These are phyloP conservation scores for Gastracanthus pulcherrimus DNA, from an alignment of 2,888 invertebrate genomes.

Conservation along the genomic window DNA sequence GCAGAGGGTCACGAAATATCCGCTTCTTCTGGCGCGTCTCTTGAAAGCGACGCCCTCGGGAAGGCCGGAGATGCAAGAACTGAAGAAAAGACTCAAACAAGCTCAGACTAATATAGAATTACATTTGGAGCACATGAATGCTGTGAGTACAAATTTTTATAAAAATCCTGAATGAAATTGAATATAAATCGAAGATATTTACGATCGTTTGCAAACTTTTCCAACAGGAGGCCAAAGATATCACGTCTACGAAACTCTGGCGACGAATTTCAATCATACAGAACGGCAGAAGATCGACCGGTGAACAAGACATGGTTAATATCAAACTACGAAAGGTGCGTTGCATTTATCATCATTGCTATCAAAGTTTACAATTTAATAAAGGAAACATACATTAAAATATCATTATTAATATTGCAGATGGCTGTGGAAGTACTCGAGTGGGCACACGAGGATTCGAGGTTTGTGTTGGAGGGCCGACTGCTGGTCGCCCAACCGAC, in stretches of 20 bases:
- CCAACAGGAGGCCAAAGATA: slow-evolving; percentile 90
- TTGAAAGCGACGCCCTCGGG: slow-evolving; percentile 90
- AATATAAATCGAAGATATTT: not conserved
- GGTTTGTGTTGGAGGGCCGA: slow-evolving; percentile 94
- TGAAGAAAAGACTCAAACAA: slow-evolving; percentile 89
- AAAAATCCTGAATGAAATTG: not conserved
- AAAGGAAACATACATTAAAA: no score
- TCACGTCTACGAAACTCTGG: slow-evolving; percentile 93
- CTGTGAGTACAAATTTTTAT: slow-evolving; percentile 76
- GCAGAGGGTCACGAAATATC: slow-evolving; percentile 98
- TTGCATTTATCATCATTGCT: not conserved
- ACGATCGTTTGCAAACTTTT: slow-evolving; percentile 15
- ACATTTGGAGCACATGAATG: slow-evolving; percentile 95
- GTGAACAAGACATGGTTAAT: slow-evolving; percentile 92
- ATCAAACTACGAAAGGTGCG: slow-evolving; percentile 89
- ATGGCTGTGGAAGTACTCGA: slow-evolving; percentile 95
- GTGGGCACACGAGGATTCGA: slow-evolving; percentile 96
- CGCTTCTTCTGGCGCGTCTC: slow-evolving; percentile 92
- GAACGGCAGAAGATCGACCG: slow-evolving; percentile 84
- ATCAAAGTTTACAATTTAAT: no score
- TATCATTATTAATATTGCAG: slow-evolving; percentile 70
- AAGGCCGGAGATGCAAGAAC: slow-evolving; percentile 86
- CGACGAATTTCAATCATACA: slow-evolving; percentile 89
- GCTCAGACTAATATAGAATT: slow-evolving; percentile 96
- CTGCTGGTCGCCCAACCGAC: slow-evolving; percentile 92